Conservation (phyloP, 2,113 vertebrate species). For the Melanocharis versteri region DNA sequence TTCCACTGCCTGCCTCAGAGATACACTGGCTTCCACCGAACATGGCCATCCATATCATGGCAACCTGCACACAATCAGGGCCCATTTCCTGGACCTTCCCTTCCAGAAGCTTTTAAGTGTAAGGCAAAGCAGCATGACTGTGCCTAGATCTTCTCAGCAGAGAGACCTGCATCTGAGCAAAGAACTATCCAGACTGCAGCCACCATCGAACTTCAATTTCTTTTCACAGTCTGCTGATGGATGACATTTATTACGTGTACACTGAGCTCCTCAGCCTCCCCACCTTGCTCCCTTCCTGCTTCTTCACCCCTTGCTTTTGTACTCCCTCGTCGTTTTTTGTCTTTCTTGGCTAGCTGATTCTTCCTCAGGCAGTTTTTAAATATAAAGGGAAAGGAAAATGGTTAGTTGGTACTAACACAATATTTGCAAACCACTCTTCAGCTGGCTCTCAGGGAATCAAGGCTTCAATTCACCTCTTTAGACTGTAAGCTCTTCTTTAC, state of each 20-base stretch:
- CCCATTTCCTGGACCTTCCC: not conserved
- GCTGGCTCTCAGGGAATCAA: not conserved
- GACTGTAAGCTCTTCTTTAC: not conserved
- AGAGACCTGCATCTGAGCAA: not conserved
- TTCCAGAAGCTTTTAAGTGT: not conserved
- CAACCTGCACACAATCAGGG: not conserved
- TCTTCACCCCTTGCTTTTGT: not conserved
- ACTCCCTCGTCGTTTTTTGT: not conserved
- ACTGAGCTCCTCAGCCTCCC: not conserved
- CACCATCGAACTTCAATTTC: not conserved
- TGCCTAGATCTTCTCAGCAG: not conserved
- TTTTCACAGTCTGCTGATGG: not conserved
- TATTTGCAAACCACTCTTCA: not conserved
- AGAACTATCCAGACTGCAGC: not conserved
- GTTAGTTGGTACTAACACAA: not conserved
- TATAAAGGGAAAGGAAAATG: not conserved
- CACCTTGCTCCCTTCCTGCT: not conserved
- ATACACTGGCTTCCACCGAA: not conserved
- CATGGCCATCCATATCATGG: accelerated
- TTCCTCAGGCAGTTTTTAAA: not conserved
- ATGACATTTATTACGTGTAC: not conserved
- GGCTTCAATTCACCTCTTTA: not conserved
- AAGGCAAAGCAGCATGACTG: not conserved
- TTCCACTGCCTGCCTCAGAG: not conserved
- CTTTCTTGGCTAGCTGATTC: not conserved